Conservation (phyloP, 2,888 invertebrate species). For the Trachelus troglodyta region DNA sequence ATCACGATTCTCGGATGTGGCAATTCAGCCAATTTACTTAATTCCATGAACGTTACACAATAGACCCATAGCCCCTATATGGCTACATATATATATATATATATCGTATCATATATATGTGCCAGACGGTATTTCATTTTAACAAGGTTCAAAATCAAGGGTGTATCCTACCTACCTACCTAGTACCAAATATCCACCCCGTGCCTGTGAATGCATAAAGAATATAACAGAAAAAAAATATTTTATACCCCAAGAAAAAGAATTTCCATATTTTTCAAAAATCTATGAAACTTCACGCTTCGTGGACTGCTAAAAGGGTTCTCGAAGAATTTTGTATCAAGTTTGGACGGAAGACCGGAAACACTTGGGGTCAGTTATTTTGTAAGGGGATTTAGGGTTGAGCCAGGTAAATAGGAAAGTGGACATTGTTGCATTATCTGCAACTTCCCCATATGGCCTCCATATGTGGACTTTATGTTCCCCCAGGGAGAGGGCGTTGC, state of each 20-base stretch:
- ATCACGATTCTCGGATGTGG: constrained; percentile 39
- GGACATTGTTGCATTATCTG: constrained; percentile 5
- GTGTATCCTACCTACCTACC: background rate
- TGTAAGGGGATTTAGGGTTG: background rate
- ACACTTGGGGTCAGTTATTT: background rate
- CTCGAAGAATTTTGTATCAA: background rate
- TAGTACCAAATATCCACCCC: background rate
- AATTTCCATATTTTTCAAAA: background rate
- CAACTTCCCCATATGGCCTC: constrained; percentile 41
- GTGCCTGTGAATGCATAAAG: background rate
- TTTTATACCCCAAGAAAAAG: background rate
- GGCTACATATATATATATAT: background rate
- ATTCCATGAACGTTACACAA: constrained; percentile 43
- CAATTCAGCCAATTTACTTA: constrained; percentile 56
- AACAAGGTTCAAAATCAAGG: background rate
- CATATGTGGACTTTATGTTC: constrained; percentile 46
- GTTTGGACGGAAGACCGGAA: background rate
- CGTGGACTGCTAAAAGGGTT: background rate
- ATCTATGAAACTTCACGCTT: background rate
- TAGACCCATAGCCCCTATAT: constrained; percentile 24
- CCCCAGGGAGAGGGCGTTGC: constrained; percentile 33
- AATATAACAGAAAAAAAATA: background rate
- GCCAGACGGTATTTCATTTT: background rate
- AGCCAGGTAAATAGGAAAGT: constrained; percentile 7
- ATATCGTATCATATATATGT: background rate